Evolutionary conservation across 2,888 invertebrate genomes (phyloP), one percentile per base, ranked within the genome.

Genomic region (Celastrina argiolus): DNA sequence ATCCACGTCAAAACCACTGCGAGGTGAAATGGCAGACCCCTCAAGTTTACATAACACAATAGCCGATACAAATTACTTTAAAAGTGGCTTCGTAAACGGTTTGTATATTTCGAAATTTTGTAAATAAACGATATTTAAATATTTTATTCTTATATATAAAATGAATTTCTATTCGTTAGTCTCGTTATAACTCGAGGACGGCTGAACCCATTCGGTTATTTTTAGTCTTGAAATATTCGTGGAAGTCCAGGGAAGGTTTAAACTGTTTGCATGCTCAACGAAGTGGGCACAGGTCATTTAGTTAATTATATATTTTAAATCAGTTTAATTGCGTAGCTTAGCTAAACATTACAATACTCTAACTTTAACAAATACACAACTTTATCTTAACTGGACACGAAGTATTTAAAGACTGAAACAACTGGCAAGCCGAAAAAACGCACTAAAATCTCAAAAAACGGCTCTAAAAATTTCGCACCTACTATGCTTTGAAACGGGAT

Each of bases 1-100:
- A 85, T 87, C 84, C 77, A 71, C 74, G 84, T 83, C 85, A 81
- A 78, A 80, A 77, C 42, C 63, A 63, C 31, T 26, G 7, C 16
- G 22, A 61, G 61, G 61, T 61, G 22, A 39, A 22, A 39, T 39
- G 39, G 59, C 34, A 31, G 61, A 14, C 22, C 61, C 39, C 26
- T 56, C 14, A 61, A 61, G n/a, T 61, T 61, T 8, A 61, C 34
- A n/a, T 26, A 18, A 59, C 12, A 10, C 59, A 31, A 36, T 36
- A 22, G 12, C 36, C 34, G 12, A 36, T 61, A 39, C 61, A 61
- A 61, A 61, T 39, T 61, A 61, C 34, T 22, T 36, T 8, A 39
- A 61, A 18, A 12, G 36, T 61, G 39, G 18, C 22, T 1, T 14
- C 14, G 31, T 31, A 31, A 16, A 28, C 31, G n/a, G 31, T 58